Conservation (phyloP, 35 echinoderm and acorn worm genomes). For the Anneissia japonica region DNA sequence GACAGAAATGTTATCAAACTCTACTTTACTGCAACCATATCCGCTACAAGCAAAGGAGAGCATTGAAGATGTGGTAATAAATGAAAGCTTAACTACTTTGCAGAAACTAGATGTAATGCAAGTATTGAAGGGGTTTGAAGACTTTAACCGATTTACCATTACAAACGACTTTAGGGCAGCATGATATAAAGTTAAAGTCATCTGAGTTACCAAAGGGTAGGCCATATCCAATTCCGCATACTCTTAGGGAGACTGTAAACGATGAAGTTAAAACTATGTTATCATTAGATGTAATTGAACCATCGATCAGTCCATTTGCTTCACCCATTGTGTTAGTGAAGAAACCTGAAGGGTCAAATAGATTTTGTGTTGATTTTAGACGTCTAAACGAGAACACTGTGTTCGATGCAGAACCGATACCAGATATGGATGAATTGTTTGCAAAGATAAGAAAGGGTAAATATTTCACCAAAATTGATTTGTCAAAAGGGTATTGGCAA, state of each 20-base stretch:
- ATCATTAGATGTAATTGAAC: conserved; percentile 32
- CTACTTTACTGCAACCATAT: too few relatives aligned
- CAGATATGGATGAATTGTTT: conserved; percentile 44
- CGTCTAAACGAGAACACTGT: conserved; percentile 25
- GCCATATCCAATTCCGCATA: conserved; percentile 45
- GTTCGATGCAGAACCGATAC: conserved; percentile 49
- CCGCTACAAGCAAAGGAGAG: too few relatives aligned
- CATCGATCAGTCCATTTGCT: conserved; percentile 19
- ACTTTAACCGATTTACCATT: too few relatives aligned
- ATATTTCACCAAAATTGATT: conserved; percentile 42
- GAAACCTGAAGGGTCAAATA: conserved; percentile 14
- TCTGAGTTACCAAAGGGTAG: too few relatives aligned
- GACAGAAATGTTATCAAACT: too few relatives aligned
- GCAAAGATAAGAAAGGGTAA: conserved; percentile 24
- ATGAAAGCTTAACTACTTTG: too few relatives aligned
- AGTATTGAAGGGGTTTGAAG: too few relatives aligned
- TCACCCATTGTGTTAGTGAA: conserved; percentile 41
- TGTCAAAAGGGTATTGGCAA: conserved; percentile 59
- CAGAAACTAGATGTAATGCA: too few relatives aligned
- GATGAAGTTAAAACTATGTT: conserved; percentile 38
- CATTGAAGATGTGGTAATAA: too few relatives aligned
- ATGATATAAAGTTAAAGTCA: too few relatives aligned
- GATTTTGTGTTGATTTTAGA: conserved; percentile 51
- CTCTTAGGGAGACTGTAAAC: conserved; percentile 21
- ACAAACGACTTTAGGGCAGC: too few relatives aligned